phyloP scores from a whole-genome alignment of 1,140 invertebrate species.

The Penaeus indicus region DNA sequence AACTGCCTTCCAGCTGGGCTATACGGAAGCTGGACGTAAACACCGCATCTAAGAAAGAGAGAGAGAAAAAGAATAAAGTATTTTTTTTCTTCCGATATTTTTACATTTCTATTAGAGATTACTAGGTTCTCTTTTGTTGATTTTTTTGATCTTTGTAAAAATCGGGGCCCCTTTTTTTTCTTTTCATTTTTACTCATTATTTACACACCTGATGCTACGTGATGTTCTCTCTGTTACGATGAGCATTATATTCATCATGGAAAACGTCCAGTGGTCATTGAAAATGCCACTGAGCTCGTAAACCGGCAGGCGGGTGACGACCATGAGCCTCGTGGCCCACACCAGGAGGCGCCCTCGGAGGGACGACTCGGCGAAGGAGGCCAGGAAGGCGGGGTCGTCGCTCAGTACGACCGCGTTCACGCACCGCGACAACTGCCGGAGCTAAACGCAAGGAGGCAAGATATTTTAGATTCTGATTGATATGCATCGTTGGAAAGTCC shows the following conservation, averaged over 20 bases:
- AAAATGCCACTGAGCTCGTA: not conserved
- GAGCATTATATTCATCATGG: conserved; percentile 44
- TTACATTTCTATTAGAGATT: too few species aligned
- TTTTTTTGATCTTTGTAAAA: too few species aligned
- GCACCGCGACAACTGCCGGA: conserved; percentile 25
- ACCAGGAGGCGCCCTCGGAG: conserved; percentile 9
- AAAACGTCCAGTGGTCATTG: conserved; percentile 17
- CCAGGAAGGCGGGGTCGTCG: conserved; percentile 28
- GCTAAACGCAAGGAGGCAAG: not conserved
- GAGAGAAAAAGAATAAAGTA: too few species aligned
- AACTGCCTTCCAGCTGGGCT: too few species aligned
- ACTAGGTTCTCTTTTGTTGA: too few species aligned
- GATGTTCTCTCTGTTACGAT: too few species aligned
- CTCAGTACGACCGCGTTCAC: conserved; percentile 25
- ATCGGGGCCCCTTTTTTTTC: too few species aligned
- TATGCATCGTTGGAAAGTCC: not conserved
- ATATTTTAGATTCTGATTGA: not conserved
- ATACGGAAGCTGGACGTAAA: too few species aligned
- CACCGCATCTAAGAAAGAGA: too few species aligned
- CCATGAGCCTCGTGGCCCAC: conserved; percentile 35
- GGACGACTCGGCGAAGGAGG: conserved; percentile 27
- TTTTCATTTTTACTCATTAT: too few species aligned
- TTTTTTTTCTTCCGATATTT: too few species aligned
- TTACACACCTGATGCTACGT: too few species aligned
- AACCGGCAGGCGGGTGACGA: not conserved